A percentile compares a stretch with the other conserved stretches of the same genome.
These are phyloP conservation scores for Brachypodius melanocephalos DNA, from an alignment of 2,113 vertebrate genomes.

Conservation along the genomic window DNA sequence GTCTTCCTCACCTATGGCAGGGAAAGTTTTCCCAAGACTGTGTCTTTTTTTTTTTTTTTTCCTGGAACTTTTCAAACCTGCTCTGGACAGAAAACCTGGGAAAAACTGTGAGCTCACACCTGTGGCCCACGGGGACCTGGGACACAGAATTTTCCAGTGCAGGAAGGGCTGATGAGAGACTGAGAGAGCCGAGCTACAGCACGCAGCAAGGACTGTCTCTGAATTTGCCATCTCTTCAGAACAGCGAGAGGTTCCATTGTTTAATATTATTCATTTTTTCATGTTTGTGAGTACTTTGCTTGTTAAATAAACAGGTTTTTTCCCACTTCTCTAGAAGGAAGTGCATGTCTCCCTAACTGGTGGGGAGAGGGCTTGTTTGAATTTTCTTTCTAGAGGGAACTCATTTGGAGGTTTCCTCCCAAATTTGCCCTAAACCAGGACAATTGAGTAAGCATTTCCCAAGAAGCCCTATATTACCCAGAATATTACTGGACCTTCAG, in stretches of 20 bases:
- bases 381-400: neutral
- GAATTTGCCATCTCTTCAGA: neutral
- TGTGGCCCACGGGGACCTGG: fast-evolving
- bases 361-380: fast-evolving
- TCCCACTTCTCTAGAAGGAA: neutral
- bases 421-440: neutral
- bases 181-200: fast-evolving
- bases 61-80: neutral
- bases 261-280: neutral
- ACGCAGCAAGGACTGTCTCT: neutral
- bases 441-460: neutral
- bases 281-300: neutral
- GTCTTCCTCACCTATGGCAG: neutral
- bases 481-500: neutral
- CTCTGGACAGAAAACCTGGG: neutral
- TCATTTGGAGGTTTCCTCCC: neutral
- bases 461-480: neutral
- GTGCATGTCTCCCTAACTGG: too few species aligned
- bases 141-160: neutral
- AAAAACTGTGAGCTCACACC: neutral
- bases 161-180: neutral
- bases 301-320: neutral
- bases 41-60: neutral
- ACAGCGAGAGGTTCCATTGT: neutral
- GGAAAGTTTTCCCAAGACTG: neutral